Conservation (phyloP, 2,797 vertebrate genomes). For the Catostomus latipinnis region DNA sequence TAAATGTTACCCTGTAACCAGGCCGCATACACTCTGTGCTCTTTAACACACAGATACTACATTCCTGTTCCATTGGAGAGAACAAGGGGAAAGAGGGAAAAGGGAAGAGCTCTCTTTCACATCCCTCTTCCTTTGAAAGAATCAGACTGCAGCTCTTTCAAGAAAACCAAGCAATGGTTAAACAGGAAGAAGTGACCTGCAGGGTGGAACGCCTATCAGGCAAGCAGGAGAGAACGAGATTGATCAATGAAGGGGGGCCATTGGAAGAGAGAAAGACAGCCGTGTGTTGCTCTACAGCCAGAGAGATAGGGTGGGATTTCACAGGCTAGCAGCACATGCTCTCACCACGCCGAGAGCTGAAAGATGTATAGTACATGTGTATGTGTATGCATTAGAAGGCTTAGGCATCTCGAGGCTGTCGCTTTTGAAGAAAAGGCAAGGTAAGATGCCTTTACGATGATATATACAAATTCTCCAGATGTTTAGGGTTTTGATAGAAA, state of each 20-base stretch:
- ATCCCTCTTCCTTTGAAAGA: neutral
- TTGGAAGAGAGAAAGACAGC: constrained; percentile 45
- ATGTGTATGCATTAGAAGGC: constrained; percentile 20
- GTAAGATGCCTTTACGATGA: constrained; percentile 1
- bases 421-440: constrained; percentile 26
- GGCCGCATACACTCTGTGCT: constrained; percentile 31
- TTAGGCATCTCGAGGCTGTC: neutral
- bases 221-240: constrained; percentile 23
- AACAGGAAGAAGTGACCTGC: constrained; percentile 49
- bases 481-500: neutral
- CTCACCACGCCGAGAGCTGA: constrained; percentile 19
- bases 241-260: constrained; percentile 55
- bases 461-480: constrained; percentile 7
- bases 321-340: constrained; percentile 46
- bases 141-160: constrained; percentile 8
- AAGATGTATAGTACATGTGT: constrained; percentile 20
- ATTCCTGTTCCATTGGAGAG: constrained; percentile 36
- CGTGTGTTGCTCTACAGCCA: constrained; percentile 24
- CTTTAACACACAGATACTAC: constrained; percentile 41
- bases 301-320: constrained; percentile 47
- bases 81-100: constrained; percentile 20
- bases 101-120: constrained; percentile 10
- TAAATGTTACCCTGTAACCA: constrained; percentile 16
- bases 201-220: constrained; percentile 46
- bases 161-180: constrained; percentile 47